Percentiles rank a stretch among this genome's conserved stretches.
Evolutionary conservation across 2,113 vertebrate species (phyloP).

Genomic region (Oryctolagus cuniculus): DNA sequence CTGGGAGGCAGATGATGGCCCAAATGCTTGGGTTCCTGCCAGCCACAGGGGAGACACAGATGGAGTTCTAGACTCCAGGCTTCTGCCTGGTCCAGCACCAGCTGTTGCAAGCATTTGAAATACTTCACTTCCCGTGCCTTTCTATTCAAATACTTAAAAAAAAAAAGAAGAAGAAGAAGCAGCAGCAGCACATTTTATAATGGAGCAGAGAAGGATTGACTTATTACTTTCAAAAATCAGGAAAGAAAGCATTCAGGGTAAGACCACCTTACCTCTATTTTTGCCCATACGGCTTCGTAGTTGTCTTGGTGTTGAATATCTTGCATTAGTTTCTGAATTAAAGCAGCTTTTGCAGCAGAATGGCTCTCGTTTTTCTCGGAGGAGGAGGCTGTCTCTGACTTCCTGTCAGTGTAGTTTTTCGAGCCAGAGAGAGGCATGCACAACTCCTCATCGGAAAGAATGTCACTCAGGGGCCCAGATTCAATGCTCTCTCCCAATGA

Average conservation of each 20-base stretch:
- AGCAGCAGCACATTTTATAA: background rate
- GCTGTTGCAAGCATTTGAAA: no score
- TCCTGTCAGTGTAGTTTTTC: conserved; percentile 85
- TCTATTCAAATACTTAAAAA: no score
- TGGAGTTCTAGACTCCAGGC: no score
- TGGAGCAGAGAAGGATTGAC: background rate
- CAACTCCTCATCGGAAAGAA: conserved; percentile 93
- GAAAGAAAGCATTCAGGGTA: conserved; percentile 14
- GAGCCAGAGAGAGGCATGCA: conserved; percentile 81
- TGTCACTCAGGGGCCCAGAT: conserved; percentile 94
- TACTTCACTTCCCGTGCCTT: no score
- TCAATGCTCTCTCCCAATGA: conserved; percentile 95
- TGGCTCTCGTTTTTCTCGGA: conserved; percentile 85
- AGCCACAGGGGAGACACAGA: no score
- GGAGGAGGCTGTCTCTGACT: conserved; percentile 75
- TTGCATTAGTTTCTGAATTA: conserved; percentile 94
- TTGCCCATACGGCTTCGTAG: conserved; percentile 94
- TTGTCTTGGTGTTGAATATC: conserved; percentile 95
- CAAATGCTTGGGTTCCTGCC: no score
- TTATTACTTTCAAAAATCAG: conserved; percentile 24
- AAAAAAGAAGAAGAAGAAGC: background rate
- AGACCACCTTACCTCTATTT: conserved; percentile 93
- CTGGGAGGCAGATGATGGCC: no score
- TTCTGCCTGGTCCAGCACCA: no score
- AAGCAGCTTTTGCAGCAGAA: conserved; percentile 86